A percentile compares a stretch with the other conserved stretches of the same genome.
Evolutionary conservation across 1,140 invertebrate genomes (phyloP).

Genomic region (Harpegnathos saltator): DNA sequence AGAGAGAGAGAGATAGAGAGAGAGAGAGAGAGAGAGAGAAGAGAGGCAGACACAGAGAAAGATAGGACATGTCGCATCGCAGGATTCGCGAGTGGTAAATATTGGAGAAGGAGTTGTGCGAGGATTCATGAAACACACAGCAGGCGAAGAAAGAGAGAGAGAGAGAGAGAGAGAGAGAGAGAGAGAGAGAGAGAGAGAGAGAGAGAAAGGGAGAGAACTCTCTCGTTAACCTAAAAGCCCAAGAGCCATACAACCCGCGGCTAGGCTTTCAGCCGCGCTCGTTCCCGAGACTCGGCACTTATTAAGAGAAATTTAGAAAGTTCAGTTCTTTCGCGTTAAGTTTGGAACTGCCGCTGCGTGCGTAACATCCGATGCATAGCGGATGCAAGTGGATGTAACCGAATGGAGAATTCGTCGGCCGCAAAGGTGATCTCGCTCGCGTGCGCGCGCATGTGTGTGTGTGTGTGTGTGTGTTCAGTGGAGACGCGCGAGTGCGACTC

Average conservation of each 20-base stretch:
- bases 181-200: constrained; percentile 31
- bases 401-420: background rate
- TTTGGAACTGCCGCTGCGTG: constrained; percentile 40
- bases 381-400: constrained; percentile 25
- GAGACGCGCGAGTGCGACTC: background rate
- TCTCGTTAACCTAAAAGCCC: constrained; percentile 63
- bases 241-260: constrained; percentile 28
- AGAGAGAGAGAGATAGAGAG: constrained; percentile 16
- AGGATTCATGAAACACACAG: constrained; percentile 41
- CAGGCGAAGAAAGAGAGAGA: constrained; percentile 10
- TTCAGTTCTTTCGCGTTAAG: constrained; percentile 61
- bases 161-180: constrained; percentile 24
- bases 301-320: constrained; percentile 71
- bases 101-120: constrained; percentile 52
- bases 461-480: no score
- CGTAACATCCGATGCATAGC: background rate
- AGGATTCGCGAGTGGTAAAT: constrained; percentile 60
- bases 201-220: no score
- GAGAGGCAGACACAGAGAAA: constrained; percentile 51
- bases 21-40: background rate
- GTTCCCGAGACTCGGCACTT: constrained; percentile 54
- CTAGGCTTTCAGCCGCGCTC: constrained; percentile 46
- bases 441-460: background rate
- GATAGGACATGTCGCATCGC: background rate
- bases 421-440: background rate